phyloP scores from a whole-genome alignment of 2,797 vertebrate species.

The Hypotaenidia okinawae region DNA sequence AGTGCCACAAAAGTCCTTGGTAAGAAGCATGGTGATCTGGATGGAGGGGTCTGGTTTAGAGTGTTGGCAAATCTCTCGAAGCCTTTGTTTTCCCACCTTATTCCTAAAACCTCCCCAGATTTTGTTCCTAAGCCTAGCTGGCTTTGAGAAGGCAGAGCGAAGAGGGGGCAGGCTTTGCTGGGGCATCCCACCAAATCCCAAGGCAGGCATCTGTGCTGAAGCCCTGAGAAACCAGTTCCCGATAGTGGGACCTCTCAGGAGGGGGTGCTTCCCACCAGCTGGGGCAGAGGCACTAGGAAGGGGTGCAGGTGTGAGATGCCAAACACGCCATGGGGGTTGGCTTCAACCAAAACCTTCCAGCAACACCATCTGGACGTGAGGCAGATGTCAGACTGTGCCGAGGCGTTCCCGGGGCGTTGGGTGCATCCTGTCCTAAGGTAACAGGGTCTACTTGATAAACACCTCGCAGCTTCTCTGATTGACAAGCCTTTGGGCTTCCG shows the following conservation, averaged over 20 bases:
- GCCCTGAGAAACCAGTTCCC: not conserved
- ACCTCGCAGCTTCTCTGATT: not conserved
- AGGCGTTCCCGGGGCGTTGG: accelerated
- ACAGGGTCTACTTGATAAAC: not conserved
- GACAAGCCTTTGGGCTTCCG: slow-evolving; percentile 31
- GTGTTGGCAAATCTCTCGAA: not conserved
- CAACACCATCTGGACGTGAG: accelerated
- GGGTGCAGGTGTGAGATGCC: accelerated
- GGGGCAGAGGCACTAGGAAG: not conserved
- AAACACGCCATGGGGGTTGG: not conserved
- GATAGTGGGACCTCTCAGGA: not conserved
- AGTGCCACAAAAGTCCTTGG: not conserved
- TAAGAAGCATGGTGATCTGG: not conserved
- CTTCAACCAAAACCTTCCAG: not conserved
- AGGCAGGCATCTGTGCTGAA: not conserved
- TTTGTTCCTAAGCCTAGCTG: not conserved
- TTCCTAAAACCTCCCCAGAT: not conserved
- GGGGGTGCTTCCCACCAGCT: not conserved
- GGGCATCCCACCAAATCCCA: accelerated
- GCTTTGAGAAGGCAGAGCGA: not conserved
- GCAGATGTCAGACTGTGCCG: accelerated
- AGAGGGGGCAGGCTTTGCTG: accelerated
- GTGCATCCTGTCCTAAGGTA: not conserved
- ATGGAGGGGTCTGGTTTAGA: not conserved
- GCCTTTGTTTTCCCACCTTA: not conserved